Base-by-base conservation (phyloP, 2,888 invertebrate genomes). In the Ectobius pallidus region DNA sequence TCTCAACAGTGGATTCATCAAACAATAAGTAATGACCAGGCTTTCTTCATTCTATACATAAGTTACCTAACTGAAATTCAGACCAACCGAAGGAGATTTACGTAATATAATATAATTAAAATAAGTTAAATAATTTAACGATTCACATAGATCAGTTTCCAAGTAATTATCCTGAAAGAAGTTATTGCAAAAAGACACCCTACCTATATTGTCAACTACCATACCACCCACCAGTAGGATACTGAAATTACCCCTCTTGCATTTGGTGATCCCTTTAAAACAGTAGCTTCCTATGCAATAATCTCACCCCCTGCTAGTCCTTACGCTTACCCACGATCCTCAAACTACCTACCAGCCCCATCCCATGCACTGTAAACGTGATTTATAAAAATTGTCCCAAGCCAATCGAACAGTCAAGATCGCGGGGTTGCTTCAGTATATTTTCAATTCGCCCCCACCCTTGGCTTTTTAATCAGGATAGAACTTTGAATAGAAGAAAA, bases 301-400 rank as follows among this genome's bases (percentile, higher is more conserved):
- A 58, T 58, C 58, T 58, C 58, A 3, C 58, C 58, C 58, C 30
- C 3, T n/a, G n/a, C n/a, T 30, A 30, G 4, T n/a, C 16, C 30
- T 30, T n/a, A 6, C 30, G 14, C 30, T 27, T 30, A 25, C 58
- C 25, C 58, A 22, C 58, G 32, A 30, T 30, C 18, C 46, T 25
- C 16, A 22, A 58, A 58, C 16, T 58, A 30, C 55, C 55, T 55
- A 27, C 4, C 55, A 55, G 11, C 55, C 55, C 52, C 58, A 34
- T 34, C 34, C 34, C 34, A 6, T 7, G 11, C 34, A 7, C 65
- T 25, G 65, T 46, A 69, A 69, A 70, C 70, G 58, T 70, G 70
- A 70, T 70, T 70, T 70, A 70, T 70, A 70, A 70, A 70, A 58
- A 70, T 70, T 70, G 70, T 58, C 42, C 61, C 58, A 18, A 65